Evolutionary conservation across 2,113 vertebrate species (phyloP).

Genomic region (Sprattus sprattus): DNA sequence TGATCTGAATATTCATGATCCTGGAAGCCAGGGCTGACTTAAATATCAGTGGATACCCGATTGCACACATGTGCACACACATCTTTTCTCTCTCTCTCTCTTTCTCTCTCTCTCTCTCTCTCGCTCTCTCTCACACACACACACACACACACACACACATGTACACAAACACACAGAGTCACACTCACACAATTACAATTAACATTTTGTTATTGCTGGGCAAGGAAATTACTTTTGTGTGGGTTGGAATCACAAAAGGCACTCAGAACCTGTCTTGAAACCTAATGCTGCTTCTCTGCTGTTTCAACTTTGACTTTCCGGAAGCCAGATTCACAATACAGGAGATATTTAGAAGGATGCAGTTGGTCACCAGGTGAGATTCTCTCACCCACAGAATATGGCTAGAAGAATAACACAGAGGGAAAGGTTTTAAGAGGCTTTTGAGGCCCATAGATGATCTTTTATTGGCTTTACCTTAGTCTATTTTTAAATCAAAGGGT

Average conservation of each 20-base stretch:
- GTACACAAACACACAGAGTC: neutral
- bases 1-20: conserved; percentile 27
- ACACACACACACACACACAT: neutral
- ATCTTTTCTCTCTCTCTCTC: neutral
- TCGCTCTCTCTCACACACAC: neutral
- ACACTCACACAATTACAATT: neutral
- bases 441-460: no score
- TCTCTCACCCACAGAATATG: neutral
- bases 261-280: neutral
- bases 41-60: neutral
- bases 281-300: neutral
- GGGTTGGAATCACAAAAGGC: neutral
- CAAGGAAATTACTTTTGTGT: neutral
- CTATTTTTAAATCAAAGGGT: no score
- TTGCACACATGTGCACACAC: neutral
- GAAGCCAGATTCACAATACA: neutral
- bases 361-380: neutral
- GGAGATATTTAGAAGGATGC: neutral
- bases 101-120: neutral
- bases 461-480: no score
- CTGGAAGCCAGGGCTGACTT: neutral
- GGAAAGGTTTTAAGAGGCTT: no score
- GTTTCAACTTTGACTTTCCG: neutral
- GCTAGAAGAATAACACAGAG: neutral
- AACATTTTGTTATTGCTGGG: neutral